Evolutionary conservation across 2,113 vertebrate species (phyloP), one percentile per base, ranked within the genome.

Genomic region (Cyanistes caeruleus): DNA sequence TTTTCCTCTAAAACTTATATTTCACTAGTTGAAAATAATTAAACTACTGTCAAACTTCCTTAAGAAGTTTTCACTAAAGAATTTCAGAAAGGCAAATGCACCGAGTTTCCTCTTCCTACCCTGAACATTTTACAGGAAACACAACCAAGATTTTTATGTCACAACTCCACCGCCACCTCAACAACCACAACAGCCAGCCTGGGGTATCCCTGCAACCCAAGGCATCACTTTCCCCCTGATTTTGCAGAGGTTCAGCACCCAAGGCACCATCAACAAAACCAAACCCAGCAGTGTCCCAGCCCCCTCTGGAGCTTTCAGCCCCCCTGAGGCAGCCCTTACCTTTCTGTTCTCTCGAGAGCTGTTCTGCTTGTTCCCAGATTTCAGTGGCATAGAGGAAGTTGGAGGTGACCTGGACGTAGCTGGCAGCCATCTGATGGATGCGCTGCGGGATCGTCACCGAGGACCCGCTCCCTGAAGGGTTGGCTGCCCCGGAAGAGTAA

Each of bases 391-490:
- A 99, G 90, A 99, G 98, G 98, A 99, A 99, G 98, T 99, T 99
- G 96, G 99, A 99, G 22, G 99, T 99, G 95, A 99, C 99, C 95
- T 99, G 99, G 93, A 99, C 99, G 14, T 99, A 99, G 98, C 99
- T 99, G 98, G 99, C 99, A 68, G 99, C 99, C 99, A 99, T 99
- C 98, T 99, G 99, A 97, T 99, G 99, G 97, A 99, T 99, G 89
- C 98, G 98, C 97, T 99, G 99, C 82, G 99, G 99, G 98, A 99
- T 99, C 90, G 99, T 99, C 95, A 99, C 99, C 3, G 99, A 99
- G 63, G 99, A 99, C 75, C 98, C 98, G 81, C 98, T 97, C 91
- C 98, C 99, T 97, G 99, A 98, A 97, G 98, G 96, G 96, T 98
- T 99, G 96, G 98, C 98, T 97, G 98, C 98, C 83, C 98, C 98